Evolutionary conservation across 2,797 vertebrate genomes (phyloP).

Genomic region (Heliangelus exortis): DNA sequence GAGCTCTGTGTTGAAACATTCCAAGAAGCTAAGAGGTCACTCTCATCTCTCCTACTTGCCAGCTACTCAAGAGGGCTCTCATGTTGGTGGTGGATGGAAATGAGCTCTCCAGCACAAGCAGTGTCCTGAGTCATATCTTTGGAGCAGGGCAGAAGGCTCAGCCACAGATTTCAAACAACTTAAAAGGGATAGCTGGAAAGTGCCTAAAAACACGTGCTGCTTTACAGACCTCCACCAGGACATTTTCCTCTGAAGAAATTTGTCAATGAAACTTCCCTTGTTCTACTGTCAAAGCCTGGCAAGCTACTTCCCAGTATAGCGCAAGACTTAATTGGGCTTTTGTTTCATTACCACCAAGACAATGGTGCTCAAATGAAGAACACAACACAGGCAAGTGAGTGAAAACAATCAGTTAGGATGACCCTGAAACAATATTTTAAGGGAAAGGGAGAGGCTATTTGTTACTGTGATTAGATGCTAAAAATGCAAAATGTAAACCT

Average conservation of each 20-base stretch:
- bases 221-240: conserved; percentile 44
- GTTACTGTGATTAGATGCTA: background rate
- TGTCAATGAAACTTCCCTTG: conserved; percentile 37
- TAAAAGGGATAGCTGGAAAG: background rate
- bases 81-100: background rate
- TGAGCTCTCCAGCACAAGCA: background rate
- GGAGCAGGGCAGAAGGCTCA: background rate
- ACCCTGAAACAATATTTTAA: background rate
- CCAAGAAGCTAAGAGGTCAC: background rate
- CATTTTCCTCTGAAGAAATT: conserved; percentile 15
- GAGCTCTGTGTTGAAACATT: background rate
- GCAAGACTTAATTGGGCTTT: conserved; percentile 39
- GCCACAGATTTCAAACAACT: conserved; percentile 17
- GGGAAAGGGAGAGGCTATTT: background rate
- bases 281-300: conserved; percentile 46
- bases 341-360: conserved; percentile 39
- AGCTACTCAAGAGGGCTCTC: background rate
- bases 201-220: background rate
- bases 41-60: background rate
- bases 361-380: conserved; percentile 13
- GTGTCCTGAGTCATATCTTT: background rate
- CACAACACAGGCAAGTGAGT: conserved; percentile 28
- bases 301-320: background rate
- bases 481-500: background rate
- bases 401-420: conserved; percentile 46